Evolutionary conservation across 2,113 vertebrate genomes (phyloP), one percentile per base, ranked within the genome.

Genomic region (Mastomys coucha): DNA sequence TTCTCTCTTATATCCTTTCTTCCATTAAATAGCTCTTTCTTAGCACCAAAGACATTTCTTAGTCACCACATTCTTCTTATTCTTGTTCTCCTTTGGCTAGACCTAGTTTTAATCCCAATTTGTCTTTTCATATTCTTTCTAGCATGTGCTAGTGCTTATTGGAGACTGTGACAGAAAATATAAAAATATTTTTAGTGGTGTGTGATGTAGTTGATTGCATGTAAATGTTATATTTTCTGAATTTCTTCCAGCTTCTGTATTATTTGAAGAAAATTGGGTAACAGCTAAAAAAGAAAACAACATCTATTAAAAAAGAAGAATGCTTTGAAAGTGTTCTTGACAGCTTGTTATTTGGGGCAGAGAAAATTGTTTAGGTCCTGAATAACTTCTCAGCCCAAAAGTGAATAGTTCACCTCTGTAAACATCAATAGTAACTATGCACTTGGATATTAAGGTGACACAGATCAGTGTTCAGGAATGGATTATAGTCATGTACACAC

Each of bases 321-420:
- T 22, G 91, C 58, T 53, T 91, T 7, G 67, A 58, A 70, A 96
- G 24, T 86, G 16, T 28, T 88, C 33, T 58, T 89, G 67, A 94
- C 60, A 93, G 77, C 39, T 82, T 94, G 65, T 95, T 91, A 95
- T 12, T 42, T 70, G 76, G 77, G 19, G 7, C 31, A 49, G 60
- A 86, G 65, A 88, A 85, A 49, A 81, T 19, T 82, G 28, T 26
- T n/a, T 12, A 1, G 69, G 49, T 49, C 31, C 56, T 88, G 51
- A 80, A 85, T 95, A 90, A 11, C 69, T 96, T 96, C 96, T 91
- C 58, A 91, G 76, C 17, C 31, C n/a, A 5, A 26, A 89, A 90
- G 69, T 49, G n/a, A 92, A 63, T 72, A 28, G 53, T n/a, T n/a
- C 20, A 63, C 36, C 26, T 88, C 53, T 77, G 1, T 86, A 89